Evolutionary conservation across 2,888 invertebrate species (phyloP), one percentile per base, ranked within the genome.

Genomic region (Mamestra brassicae): DNA sequence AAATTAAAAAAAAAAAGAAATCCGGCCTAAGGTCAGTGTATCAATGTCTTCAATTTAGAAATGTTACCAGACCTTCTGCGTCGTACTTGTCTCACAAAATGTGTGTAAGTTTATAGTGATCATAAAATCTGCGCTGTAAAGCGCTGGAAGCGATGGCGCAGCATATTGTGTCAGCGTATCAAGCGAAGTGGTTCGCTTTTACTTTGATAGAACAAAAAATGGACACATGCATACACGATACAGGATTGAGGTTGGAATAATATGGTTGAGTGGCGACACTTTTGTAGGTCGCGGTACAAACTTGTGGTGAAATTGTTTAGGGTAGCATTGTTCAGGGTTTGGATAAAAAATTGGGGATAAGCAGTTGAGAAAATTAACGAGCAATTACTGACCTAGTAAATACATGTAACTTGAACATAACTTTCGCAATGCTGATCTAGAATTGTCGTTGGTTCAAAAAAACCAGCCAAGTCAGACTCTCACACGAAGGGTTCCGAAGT

Each of bases 51-150:
- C 6, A 15, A 52, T 17, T 52, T 17, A 17, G 52, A 52, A 52
- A 52, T 52, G 6, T 17, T 17, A 4, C 10, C 60, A 26, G 26
- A 57, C 26, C 60, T 81, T 70, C 77, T 72, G 54, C 2, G 0
- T 26, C 34, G 0, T 10, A 4, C 42, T 17, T 58, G 26, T 17
- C 11, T 26, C 1, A 4, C 36, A 10, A 15, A n/a, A 47, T 47
- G 52, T 74, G 52, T 72, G 54, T 71, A 76, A 83, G 65, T 76
- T 80, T 85, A 85, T 85, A 83, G 70, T 61, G 71, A 74, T 81
- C 81, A 78, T 85, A 85, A 83, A 85, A 83, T 83, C 71, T 69
- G 67, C 57, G 62, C 74, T 74, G 71, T 62, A 81, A 69, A 78
- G 72, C 74, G 83, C 74, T 82, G 60, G 65, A 71, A 78, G 81